These are phyloP conservation scores for Craseonycteris thonglongyai DNA, from an alignment of 2,113 vertebrate genomes.

Conservation along the genomic window DNA sequence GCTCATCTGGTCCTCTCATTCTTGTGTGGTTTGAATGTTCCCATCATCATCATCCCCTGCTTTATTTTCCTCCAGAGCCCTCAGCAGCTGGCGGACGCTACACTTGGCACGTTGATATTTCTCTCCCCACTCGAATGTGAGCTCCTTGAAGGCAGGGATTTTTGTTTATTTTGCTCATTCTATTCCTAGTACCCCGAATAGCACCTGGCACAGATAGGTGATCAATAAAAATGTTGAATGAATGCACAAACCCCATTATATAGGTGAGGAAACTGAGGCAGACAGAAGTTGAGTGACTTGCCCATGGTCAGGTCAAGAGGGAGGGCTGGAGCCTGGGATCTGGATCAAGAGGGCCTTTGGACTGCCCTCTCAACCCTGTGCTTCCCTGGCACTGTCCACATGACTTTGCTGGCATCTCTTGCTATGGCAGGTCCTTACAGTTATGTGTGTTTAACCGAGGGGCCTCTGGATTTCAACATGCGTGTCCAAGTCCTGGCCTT, in stretches of 20 bases:
- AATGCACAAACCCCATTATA: neutral
- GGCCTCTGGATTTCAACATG: no score
- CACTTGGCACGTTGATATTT: neutral
- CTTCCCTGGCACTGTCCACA: neutral
- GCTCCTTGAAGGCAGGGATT: neutral
- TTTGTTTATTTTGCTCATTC: neutral
- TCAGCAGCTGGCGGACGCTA: neutral
- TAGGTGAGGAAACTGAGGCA: neutral
- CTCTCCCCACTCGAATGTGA: neutral
- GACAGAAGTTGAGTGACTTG: neutral
- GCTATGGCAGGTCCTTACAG: fast-evolving
- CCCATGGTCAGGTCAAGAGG: neutral
- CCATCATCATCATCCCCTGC: neutral
- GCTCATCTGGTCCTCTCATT: neutral
- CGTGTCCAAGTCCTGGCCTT: neutral
- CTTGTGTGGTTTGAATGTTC: no score
- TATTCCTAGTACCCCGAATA: neutral
- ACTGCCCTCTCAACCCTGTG: neutral
- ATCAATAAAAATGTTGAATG: neutral
- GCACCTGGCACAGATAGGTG: neutral
- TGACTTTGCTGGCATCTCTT: fast-evolving
- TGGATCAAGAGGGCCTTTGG: no score
- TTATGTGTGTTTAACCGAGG: neutral
- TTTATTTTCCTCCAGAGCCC: neutral
- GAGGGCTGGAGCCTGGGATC: neutral